Percentiles rank a stretch among this genome's conserved stretches.
These are phyloP conservation scores for Euschistus heros DNA, from an alignment of 1,140 invertebrate genomes.

Conservation along the genomic window DNA sequence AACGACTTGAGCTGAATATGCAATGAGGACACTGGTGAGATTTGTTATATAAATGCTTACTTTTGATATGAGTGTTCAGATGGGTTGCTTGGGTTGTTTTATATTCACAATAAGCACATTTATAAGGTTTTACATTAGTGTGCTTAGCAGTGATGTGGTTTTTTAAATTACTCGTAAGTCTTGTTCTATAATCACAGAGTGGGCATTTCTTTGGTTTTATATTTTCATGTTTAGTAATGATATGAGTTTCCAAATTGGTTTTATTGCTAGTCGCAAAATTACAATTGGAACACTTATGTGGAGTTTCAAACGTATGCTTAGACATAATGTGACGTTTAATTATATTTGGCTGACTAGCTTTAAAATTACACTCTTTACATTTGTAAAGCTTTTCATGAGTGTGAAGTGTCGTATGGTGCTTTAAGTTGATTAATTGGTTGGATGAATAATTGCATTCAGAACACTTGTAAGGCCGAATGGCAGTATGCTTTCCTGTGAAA, in stretches of 20 bases:
- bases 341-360: background rate
- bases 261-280: background rate
- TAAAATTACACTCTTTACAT: background rate
- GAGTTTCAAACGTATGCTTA: background rate
- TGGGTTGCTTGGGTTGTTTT: too few relatives aligned
- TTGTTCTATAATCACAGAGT: background rate
- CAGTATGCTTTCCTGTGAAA: too few relatives aligned
- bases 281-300: background rate
- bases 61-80: too few relatives aligned
- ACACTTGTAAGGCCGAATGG: too few relatives aligned
- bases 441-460: too few relatives aligned
- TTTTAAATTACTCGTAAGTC: background rate
- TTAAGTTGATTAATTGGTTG: too few relatives aligned
- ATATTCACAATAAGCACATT: background rate
- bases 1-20: too few relatives aligned
- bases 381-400: slow-evolving; percentile 1
- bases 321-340: background rate
- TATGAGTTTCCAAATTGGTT: background rate
- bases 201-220: slow-evolving; percentile 7
- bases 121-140: background rate
- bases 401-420: background rate
- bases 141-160: background rate
- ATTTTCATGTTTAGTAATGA: background rate
- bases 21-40: too few relatives aligned
- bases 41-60: too few relatives aligned